phyloP scores from a whole-genome alignment of 2,888 invertebrate species.

The Linnaemya tessellans region DNA sequence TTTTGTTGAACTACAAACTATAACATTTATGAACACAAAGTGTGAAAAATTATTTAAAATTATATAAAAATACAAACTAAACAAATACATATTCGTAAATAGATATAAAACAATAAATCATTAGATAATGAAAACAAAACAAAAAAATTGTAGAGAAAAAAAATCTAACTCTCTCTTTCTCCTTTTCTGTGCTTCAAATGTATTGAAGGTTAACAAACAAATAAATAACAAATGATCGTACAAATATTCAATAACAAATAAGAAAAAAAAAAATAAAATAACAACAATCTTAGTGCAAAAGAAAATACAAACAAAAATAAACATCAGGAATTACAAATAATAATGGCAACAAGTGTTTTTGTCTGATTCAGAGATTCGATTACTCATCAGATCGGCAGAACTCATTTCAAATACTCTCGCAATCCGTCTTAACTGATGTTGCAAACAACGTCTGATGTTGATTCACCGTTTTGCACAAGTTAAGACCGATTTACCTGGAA shows the following conservation, averaged over 20 bases:
- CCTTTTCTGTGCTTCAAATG: not conserved
- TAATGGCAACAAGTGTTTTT: slow-evolving; percentile 58
- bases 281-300: slow-evolving; percentile 17
- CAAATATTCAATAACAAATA: slow-evolving; percentile 37
- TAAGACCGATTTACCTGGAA: slow-evolving; percentile 67
- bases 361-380: slow-evolving; percentile 56
- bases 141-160: slow-evolving; percentile 11
- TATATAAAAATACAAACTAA: not conserved
- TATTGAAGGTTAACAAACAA: slow-evolving; percentile 40
- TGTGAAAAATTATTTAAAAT: not conserved
- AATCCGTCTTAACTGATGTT: slow-evolving; percentile 61
- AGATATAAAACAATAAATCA: slow-evolving; percentile 44
- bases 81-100: slow-evolving; percentile 15
- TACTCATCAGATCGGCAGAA: slow-evolving; percentile 62
- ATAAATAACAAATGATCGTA: slow-evolving; percentile 26
- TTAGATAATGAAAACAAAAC: slow-evolving; percentile 31
- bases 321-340: slow-evolving; percentile 10
- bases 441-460: slow-evolving; percentile 58
- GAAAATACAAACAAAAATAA: slow-evolving; percentile 21
- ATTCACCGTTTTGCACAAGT: slow-evolving; percentile 64
- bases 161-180: slow-evolving; percentile 7
- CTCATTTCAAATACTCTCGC: slow-evolving; percentile 11
- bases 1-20: not conserved
- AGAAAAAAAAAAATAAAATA: not conserved
- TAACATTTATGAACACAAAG: not conserved